Base-by-base conservation (phyloP, 2,113 vertebrate species). In the Bubo bubo region DNA sequence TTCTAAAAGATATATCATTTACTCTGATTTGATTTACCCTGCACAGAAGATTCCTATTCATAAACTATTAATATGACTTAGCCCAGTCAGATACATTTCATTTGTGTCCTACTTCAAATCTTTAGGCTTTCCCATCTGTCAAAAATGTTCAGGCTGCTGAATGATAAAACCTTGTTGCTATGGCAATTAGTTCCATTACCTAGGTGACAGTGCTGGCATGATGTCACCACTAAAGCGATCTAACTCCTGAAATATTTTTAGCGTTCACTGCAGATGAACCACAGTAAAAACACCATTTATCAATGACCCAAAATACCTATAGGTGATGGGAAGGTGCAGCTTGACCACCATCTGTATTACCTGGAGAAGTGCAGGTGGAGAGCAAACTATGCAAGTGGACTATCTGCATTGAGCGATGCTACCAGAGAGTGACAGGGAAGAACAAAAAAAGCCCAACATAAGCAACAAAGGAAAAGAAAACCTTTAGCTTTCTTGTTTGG, bases 131-230 rank as follows among this genome's bases (percentile, higher is more conserved):
- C 56, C 96, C 94, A 97, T 97, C 97, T 98, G 97, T 97, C 95
- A 97, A 86, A 97, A 96, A 89, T 88, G 55, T 95, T 96, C 41
- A 17, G 90, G 95, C 68, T 95, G 93, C 90, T 96, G 80, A 96
- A 97, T 96, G 97, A 98, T 97, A 97, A 98, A 98, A 93, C 30
- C 93, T 97, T 89, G 98, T 98, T 98, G 97, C 98, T 97, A 98
- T 98, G 96, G 98, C 92, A 98, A 98, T 98, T 97, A 98, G 97
- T 97, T 96, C 89, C 79, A 98, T 98, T 98, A 98, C 97, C 98
- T 98, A 98, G 97, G 98, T 98, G 98, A 98, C 92, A 97, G 93
- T 96, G 81, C 96, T 97, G 37, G 23, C 96, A 96, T 98, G 97
- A 98, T 97, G 95, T 98, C 97, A 98, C 95, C 72, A 79, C 93